phyloP scores from a whole-genome alignment of 2,797 vertebrate genomes.

The Menidia menidia region DNA sequence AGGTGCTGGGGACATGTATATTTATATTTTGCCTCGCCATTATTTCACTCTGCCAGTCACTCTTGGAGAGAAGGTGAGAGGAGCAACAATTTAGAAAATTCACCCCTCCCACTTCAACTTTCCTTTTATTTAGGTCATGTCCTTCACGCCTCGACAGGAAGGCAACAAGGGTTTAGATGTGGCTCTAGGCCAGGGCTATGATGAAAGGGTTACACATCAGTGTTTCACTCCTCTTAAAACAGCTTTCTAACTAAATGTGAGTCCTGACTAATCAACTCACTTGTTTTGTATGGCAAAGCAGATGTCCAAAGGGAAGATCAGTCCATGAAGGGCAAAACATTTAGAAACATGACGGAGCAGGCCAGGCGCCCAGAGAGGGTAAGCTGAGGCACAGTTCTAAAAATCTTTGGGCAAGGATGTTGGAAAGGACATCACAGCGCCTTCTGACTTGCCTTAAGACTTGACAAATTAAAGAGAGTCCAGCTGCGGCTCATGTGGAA shows the following conservation, averaged over 20 bases:
- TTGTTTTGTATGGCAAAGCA: constrained; percentile 29
- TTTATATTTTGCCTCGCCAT: constrained; percentile 73
- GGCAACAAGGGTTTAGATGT: constrained; percentile 44
- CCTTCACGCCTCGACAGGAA: constrained; percentile 80
- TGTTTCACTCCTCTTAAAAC: constrained; percentile 37
- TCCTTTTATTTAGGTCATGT: constrained; percentile 76
- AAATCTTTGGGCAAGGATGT: constrained; percentile 27
- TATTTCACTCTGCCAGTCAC: constrained; percentile 69
- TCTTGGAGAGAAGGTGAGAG: constrained; percentile 46
- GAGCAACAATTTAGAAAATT: constrained; percentile 59
- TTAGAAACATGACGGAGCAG: constrained; percentile 4
- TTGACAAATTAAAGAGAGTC: constrained; percentile 16
- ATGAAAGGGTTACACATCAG: constrained; percentile 24
- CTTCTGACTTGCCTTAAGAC: constrained; percentile 19
- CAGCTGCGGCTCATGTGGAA: constrained; percentile 35
- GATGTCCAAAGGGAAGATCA: constrained; percentile 26
- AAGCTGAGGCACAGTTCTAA: constrained; percentile 6
- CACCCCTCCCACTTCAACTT: constrained; percentile 56
- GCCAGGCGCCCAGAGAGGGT: constrained; percentile 1
- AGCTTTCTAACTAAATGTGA: constrained; percentile 32
- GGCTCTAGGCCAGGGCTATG: constrained; percentile 23
- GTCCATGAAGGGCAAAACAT: constrained; percentile 35
- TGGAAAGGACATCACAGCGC: constrained; percentile 18
- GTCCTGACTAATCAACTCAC: constrained; percentile 30
- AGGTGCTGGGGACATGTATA: constrained; percentile 73